Conservation (phyloP, 2,113 vertebrate genomes). For the Cranoglanis bouderius region DNA sequence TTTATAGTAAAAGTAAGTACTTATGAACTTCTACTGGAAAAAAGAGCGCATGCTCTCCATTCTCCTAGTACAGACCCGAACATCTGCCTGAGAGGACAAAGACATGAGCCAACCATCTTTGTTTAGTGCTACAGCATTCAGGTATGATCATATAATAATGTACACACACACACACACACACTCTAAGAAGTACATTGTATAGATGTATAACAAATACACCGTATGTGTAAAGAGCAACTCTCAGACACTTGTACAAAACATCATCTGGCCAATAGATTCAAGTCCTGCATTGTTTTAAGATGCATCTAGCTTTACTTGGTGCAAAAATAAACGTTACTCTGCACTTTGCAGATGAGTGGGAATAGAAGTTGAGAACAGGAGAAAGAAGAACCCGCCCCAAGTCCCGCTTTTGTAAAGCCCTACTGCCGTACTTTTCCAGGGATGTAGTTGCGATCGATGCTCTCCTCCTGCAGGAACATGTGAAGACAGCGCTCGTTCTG, state of each 20-base stretch:
- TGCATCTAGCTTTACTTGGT: slow-evolving; percentile 76
- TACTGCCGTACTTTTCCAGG: slow-evolving; percentile 98
- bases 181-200: slow-evolving; percentile 43
- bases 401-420: slow-evolving; percentile 67
- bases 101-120: slow-evolving; percentile 43
- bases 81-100: slow-evolving; percentile 49
- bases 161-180: neutral
- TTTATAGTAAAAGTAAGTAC: slow-evolving; percentile 7
- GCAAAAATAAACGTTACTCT: slow-evolving; percentile 89
- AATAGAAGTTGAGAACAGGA: slow-evolving; percentile 71
- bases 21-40: neutral
- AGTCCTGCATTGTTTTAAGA: slow-evolving; percentile 40
- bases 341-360: slow-evolving; percentile 61
- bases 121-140: slow-evolving; percentile 46
- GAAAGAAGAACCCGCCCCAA: slow-evolving; percentile 60
- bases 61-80: neutral
- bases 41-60: neutral
- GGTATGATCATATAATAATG: slow-evolving; percentile 8
- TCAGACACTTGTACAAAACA: slow-evolving; percentile 59
- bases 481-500: slow-evolving; percentile 99
- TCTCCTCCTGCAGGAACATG: slow-evolving; percentile 98
- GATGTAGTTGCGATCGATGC: slow-evolving; percentile 97
- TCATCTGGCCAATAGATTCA: slow-evolving; percentile 50
- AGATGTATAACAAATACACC: slow-evolving; percentile 62
- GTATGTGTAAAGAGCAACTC: slow-evolving; percentile 46